phyloP scores from a whole-genome alignment of 2,888 invertebrate genomes.

The Drosophila mayaguana region DNA sequence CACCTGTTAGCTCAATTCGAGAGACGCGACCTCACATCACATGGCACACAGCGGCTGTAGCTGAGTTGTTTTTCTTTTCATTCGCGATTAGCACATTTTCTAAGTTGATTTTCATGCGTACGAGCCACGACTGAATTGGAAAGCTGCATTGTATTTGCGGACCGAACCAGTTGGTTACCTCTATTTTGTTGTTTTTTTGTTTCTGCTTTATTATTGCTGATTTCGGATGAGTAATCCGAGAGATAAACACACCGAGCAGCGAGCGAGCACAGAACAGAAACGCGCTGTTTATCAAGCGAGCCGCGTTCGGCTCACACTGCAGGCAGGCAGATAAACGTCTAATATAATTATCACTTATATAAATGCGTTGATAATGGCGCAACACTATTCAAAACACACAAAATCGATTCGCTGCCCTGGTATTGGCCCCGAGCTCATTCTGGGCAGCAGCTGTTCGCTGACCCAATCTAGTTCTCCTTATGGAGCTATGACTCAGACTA shows the following conservation, averaged over 20 bases:
- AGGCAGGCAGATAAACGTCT: conserved; percentile 52
- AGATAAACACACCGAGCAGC: conserved; percentile 57
- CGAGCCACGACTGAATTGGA: conserved; percentile 10
- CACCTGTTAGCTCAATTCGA: conserved; percentile 44
- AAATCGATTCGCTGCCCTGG: conserved; percentile 72
- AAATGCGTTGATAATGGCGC: conserved; percentile 76
- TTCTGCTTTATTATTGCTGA: background rate
- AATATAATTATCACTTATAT: conserved; percentile 81
- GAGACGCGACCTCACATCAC: conserved; percentile 61
- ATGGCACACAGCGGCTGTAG: conserved; percentile 46
- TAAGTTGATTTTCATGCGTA: conserved; percentile 11
- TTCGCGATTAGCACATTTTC: conserved; percentile 44
- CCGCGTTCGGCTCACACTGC: conserved; percentile 16
- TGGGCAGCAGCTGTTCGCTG: background rate
- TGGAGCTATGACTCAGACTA: background rate
- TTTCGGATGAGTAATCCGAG: conserved; percentile 65
- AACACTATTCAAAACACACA: conserved; percentile 75
- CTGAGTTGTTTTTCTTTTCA: conserved; percentile 10
- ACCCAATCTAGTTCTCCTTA: background rate
- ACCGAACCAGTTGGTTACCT: conserved; percentile 42
- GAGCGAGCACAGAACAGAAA: conserved; percentile 1
- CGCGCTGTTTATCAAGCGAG: conserved; percentile 48
- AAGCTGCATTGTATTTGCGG: conserved; percentile 47
- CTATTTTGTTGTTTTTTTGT: background rate
- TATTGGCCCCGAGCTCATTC: conserved; percentile 9